Conservation (phyloP, 2,797 vertebrate species). For the Halcyon chelicuti region DNA sequence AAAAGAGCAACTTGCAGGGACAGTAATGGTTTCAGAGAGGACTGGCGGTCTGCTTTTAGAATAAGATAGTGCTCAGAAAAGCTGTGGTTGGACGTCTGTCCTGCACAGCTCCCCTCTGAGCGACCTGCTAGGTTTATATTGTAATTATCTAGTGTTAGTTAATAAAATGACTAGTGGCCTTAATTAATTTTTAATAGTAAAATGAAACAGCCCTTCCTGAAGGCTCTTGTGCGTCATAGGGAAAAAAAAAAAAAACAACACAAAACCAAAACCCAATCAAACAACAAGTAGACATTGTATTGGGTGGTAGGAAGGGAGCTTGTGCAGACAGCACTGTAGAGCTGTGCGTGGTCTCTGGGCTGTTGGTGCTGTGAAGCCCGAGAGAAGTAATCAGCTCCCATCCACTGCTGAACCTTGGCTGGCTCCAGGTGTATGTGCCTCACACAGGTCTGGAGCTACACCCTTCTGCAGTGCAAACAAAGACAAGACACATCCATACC, state of each 20-base stretch:
- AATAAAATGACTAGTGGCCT: not conserved
- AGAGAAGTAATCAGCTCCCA: not conserved
- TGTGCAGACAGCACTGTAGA: not conserved
- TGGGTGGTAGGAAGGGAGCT: not conserved
- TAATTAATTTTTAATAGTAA: not conserved
- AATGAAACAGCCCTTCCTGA: not conserved
- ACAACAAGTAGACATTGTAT: not conserved
- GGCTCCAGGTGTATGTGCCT: not conserved
- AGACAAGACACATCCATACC: not conserved
- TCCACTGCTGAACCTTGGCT: not conserved
- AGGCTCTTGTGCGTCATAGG: not conserved
- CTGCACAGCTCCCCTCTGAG: not conserved
- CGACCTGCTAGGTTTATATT: not conserved
- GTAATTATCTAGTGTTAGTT: not conserved
- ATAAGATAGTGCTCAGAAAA: not conserved
- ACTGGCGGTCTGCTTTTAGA: not conserved
- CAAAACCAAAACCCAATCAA: not conserved
- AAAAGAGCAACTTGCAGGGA: not conserved
- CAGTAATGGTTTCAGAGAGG: not conserved
- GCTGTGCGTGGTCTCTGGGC: not conserved
- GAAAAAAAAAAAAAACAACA: fast-evolving
- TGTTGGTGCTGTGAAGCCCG: not conserved
- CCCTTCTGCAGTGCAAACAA: not conserved
- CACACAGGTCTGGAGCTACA: not conserved
- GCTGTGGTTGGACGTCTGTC: not conserved